Conservation (phyloP, 2,888 invertebrate genomes). For the Quadriops clusia region DNA sequence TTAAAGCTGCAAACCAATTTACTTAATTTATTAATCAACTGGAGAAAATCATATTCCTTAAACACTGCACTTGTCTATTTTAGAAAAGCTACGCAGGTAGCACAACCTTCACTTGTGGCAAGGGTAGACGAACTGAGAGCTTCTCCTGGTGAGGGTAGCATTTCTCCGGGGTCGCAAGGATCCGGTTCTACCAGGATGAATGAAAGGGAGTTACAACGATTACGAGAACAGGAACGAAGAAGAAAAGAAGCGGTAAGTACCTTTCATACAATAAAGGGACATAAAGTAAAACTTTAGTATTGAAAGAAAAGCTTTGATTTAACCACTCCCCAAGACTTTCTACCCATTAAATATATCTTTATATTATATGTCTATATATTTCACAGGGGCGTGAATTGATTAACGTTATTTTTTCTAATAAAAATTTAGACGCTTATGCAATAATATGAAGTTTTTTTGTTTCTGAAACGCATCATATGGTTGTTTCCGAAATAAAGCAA, state of each 20-base stretch:
- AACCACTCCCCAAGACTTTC: background rate
- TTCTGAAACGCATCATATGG: too few relatives aligned
- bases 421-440: too few relatives aligned
- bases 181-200: constrained; percentile 39
- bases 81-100: constrained; percentile 44
- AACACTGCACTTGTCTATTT: too few relatives aligned
- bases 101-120: constrained; percentile 36
- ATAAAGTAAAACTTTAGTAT: background rate
- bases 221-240: constrained; percentile 82
- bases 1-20: too few relatives aligned
- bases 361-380: too few relatives aligned
- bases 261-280: background rate
- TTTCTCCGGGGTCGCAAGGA: constrained; percentile 36
- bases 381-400: too few relatives aligned
- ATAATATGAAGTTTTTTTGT: too few relatives aligned
- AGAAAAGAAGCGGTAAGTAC: constrained; percentile 81
- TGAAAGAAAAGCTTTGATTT: background rate
- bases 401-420: too few relatives aligned
- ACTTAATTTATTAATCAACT: too few relatives aligned
- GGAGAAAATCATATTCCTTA: too few relatives aligned
- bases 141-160: constrained; percentile 34
- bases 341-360: too few relatives aligned
- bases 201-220: constrained; percentile 75
- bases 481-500: too few relatives aligned
- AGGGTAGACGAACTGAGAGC: constrained; percentile 39